Percentiles rank a stretch among this genome's conserved stretches.
phyloP scores from a whole-genome alignment of 2,113 vertebrate genomes.

The Labeo rohita region DNA sequence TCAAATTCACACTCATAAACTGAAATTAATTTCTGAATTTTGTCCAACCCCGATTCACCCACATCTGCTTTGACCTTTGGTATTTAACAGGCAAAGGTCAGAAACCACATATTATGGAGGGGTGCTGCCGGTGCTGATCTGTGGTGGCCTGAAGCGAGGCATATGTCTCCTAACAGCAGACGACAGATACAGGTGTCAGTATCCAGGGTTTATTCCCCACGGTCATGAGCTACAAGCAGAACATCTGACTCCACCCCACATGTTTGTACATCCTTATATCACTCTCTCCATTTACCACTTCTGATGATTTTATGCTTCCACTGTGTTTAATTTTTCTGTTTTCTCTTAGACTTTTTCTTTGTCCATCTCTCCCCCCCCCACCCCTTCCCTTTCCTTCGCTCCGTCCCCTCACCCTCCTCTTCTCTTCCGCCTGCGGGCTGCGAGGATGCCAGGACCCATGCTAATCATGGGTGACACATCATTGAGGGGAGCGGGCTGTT shows the following conservation, averaged over 20 bases:
- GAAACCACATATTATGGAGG: slow-evolving; percentile 35
- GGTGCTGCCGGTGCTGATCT: slow-evolving; percentile 50
- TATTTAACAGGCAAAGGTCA: slow-evolving; percentile 58
- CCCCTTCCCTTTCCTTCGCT: neutral
- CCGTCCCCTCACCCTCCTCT: slow-evolving; percentile 41
- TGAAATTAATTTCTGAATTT: neutral
- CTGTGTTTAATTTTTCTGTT: slow-evolving; percentile 1
- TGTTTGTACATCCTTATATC: neutral
- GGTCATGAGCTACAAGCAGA: slow-evolving; percentile 33
- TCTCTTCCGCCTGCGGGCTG: slow-evolving; percentile 65
- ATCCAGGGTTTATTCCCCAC: slow-evolving; percentile 52
- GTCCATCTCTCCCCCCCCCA: slow-evolving; percentile 19
- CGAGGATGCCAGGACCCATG: slow-evolving; percentile 81
- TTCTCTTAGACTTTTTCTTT: slow-evolving; percentile 37
- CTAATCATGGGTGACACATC: slow-evolving; percentile 97
- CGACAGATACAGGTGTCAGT: slow-evolving; percentile 65
- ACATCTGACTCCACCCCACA: slow-evolving; percentile 11
- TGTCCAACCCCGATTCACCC: neutral
- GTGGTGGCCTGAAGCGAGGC: slow-evolving; percentile 55
- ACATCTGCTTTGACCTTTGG: slow-evolving; percentile 56
- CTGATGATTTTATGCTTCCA: slow-evolving; percentile 19
- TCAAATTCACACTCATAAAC: neutral
- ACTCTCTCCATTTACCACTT: neutral
- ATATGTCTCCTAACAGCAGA: slow-evolving; percentile 60
- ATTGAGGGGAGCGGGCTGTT: slow-evolving; percentile 98